A percentile compares a stretch with the other conserved stretches of the same genome.
Conservation (phyloP, 2,797 vertebrate genomes). For the Phoebastria nigripes region DNA sequence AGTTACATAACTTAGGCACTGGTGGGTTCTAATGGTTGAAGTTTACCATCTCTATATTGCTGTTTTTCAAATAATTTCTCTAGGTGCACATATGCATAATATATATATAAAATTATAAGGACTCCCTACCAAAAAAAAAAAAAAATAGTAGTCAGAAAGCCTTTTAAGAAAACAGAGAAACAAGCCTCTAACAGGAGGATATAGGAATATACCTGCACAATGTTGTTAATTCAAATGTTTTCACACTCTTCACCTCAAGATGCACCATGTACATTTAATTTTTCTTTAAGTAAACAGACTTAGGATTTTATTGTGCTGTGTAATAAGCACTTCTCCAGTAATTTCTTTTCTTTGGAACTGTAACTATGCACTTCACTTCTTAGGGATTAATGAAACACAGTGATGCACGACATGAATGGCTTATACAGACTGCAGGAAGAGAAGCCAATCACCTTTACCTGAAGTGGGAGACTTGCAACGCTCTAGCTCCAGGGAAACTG, state of each 20-base stretch:
- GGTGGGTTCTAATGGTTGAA: neutral
- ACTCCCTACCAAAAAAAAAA: neutral
- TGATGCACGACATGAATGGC: slow-evolving; percentile 44
- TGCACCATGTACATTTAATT: neutral
- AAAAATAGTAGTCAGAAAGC: neutral
- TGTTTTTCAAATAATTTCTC: neutral
- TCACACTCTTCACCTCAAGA: neutral
- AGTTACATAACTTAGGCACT: neutral
- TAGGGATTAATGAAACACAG: slow-evolving; percentile 56
- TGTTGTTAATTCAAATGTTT: neutral
- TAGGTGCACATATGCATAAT: neutral
- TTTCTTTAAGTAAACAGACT: neutral
- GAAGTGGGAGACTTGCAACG: slow-evolving; percentile 97
- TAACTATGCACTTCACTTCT: neutral
- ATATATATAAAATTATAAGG: neutral
- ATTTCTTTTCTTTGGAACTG: neutral
- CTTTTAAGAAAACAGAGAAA: neutral
- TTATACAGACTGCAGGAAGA: slow-evolving; percentile 48
- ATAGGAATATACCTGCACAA: neutral
- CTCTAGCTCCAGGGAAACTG: slow-evolving; percentile 91
- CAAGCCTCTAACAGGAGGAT: neutral
- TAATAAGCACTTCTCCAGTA: neutral
- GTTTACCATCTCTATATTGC: neutral
- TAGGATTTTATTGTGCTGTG: neutral
- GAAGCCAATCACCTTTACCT: slow-evolving; percentile 82